A percentile compares a stretch with the other conserved stretches of the same genome.
Evolutionary conservation across 2,888 invertebrate species (phyloP).

Genomic region (Plebejus melissa): DNA sequence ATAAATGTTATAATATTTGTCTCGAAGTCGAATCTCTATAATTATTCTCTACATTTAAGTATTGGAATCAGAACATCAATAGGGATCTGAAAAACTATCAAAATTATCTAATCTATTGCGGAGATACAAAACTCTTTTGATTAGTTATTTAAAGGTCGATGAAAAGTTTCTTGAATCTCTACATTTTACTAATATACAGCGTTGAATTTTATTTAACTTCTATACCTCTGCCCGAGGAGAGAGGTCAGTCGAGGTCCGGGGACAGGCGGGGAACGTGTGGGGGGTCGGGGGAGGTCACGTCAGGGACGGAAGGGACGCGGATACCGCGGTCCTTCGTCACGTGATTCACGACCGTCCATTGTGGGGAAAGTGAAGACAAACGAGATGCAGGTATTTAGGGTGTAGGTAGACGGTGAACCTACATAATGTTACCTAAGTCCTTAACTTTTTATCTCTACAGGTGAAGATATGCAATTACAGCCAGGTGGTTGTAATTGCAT

Average conservation of each 20-base stretch:
- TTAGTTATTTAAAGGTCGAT: not conserved
- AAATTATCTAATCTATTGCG: too few relatives aligned
- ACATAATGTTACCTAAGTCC: too few relatives aligned
- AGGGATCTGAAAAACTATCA: too few relatives aligned
- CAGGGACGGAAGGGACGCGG: conserved; percentile 1
- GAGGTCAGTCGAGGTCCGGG: not conserved
- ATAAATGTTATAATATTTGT: too few relatives aligned
- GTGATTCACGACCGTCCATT: not conserved
- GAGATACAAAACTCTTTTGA: too few relatives aligned
- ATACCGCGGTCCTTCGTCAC: not conserved
- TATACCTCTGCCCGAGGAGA: not conserved
- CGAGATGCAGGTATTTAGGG: not conserved
- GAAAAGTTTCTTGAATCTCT: not conserved
- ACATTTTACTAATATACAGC: not conserved
- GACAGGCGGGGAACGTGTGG: not conserved
- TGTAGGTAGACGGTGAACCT: too few relatives aligned
- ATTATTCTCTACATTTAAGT: too few relatives aligned
- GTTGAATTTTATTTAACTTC: not conserved
- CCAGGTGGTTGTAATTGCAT: too few relatives aligned
- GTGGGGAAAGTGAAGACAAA: not conserved
- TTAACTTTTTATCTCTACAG: too few relatives aligned
- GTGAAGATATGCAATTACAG: too few relatives aligned
- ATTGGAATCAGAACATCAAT: too few relatives aligned
- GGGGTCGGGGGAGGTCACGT: not conserved
- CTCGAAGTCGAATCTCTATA: too few relatives aligned